Percentiles rank a stretch among this genome's conserved stretches.
Evolutionary conservation across 2,888 invertebrate species (phyloP).

Genomic region (Scotopteryx bipunctaria): DNA sequence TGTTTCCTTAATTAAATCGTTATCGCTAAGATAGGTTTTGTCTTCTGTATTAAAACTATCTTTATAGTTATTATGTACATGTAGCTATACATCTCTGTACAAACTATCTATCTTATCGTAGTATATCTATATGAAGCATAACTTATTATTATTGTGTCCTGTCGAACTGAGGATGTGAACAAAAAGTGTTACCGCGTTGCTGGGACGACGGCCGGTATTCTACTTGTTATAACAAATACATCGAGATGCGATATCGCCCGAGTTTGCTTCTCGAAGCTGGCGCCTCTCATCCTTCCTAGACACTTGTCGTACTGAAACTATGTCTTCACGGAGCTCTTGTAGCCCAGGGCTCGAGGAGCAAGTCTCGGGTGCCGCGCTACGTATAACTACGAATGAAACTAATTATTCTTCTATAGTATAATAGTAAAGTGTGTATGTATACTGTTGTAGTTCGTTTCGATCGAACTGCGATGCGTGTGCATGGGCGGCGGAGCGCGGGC

Average conservation of each 20-base stretch:
- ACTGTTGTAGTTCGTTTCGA: slow-evolving; percentile 68
- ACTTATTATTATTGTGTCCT: slow-evolving; percentile 55
- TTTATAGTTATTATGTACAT: slow-evolving; percentile 71
- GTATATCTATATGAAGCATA: slow-evolving; percentile 73
- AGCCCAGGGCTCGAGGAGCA: slow-evolving; percentile 38
- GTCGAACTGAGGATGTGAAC: slow-evolving; percentile 76
- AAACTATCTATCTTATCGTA: slow-evolving; percentile 75
- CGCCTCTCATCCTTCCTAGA: not conserved
- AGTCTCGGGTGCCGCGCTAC: slow-evolving; percentile 65
- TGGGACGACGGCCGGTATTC: slow-evolving; percentile 70
- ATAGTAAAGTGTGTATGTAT: slow-evolving; percentile 77
- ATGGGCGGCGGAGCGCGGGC: slow-evolving; percentile 59
- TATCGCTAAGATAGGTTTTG: slow-evolving; percentile 78
- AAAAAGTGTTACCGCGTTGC: slow-evolving; percentile 64
- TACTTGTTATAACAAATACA: slow-evolving; percentile 83
- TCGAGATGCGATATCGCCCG: slow-evolving; percentile 62
- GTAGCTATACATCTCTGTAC: slow-evolving; percentile 77
- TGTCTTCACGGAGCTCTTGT: not conserved
- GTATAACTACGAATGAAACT: slow-evolving; percentile 82
- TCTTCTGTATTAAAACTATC: slow-evolving; percentile 80
- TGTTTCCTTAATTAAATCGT: slow-evolving; percentile 74
- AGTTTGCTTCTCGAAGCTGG: slow-evolving; percentile 43
- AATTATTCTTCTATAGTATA: slow-evolving; percentile 83
- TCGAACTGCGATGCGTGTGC: slow-evolving; percentile 65
- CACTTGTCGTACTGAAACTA: too few relatives aligned